phyloP scores from a whole-genome alignment of 1,140 invertebrate genomes.

The Brachionus rotundiformis region DNA sequence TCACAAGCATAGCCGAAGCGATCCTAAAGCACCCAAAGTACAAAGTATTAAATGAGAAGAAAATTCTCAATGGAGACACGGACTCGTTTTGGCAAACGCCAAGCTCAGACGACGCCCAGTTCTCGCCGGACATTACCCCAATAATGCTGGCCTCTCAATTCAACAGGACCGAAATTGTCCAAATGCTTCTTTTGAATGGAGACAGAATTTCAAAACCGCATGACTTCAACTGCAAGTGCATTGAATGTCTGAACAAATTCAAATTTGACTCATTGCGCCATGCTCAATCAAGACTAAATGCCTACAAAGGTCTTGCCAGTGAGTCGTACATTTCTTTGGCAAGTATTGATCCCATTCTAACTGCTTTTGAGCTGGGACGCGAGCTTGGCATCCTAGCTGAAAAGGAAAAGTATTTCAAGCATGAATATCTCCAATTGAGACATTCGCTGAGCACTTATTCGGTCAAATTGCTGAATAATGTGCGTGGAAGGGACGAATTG shows the following conservation, averaged over 20 bases:
- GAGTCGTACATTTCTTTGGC: slow-evolving; percentile 71
- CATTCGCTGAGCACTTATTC: slow-evolving; percentile 65
- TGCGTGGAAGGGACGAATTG: slow-evolving; percentile 61
- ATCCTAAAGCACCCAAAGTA: slow-evolving; percentile 62
- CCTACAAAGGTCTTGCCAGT: slow-evolving; percentile 61
- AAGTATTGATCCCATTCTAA: slow-evolving; percentile 70
- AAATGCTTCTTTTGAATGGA: slow-evolving; percentile 61
- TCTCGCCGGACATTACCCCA: slow-evolving; percentile 59
- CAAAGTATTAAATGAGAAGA: slow-evolving; percentile 51
- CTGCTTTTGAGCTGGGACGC: slow-evolving; percentile 68
- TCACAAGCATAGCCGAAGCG: slow-evolving; percentile 61
- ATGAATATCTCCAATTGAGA: slow-evolving; percentile 67
- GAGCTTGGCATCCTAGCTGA: slow-evolving; percentile 64
- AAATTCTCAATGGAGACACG: slow-evolving; percentile 31
- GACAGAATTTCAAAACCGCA: slow-evolving; percentile 67
- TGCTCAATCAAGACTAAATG: slow-evolving; percentile 59
- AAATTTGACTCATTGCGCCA: slow-evolving; percentile 60
- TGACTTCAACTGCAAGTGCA: slow-evolving; percentile 68
- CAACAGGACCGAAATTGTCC: slow-evolving; percentile 59
- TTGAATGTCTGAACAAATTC: slow-evolving; percentile 66
- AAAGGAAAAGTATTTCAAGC: slow-evolving; percentile 54
- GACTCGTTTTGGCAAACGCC: slow-evolving; percentile 52
- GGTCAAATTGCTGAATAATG: slow-evolving; percentile 61
- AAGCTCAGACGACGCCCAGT: slow-evolving; percentile 55
- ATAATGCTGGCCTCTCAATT: slow-evolving; percentile 58